Base-by-base conservation (phyloP, 2,113 vertebrate species). In the Coturnix japonica region DNA sequence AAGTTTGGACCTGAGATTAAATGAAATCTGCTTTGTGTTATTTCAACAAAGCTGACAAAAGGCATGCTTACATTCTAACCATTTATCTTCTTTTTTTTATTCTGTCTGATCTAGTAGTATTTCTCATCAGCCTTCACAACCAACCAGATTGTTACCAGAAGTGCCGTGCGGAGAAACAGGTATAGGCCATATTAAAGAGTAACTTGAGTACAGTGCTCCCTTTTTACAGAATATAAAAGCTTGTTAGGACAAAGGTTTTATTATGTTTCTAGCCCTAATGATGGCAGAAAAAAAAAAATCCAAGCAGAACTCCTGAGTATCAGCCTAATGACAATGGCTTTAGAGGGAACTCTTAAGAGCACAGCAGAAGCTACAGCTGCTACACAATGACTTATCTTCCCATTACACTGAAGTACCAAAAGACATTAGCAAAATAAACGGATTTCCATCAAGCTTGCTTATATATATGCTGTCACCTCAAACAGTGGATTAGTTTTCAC, bases 21-120 rank as follows among this genome's bases (percentile, higher is more conserved):
- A 77, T 6, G 4, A 56, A 43, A 65, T 60, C 2, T 47, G 7
- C 6, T 53, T n/a, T 51, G 14, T 31, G 3, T 9, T 39, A 18
- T 61, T 89, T 80, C 35, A 79, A 49, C 20, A 82, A 82, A 49
- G 39, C 49, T 57, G 7, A 81, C 19, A 33, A 88, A 71, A 79
- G 46, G 13, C 3, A 59, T 47, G 31, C 31, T 53, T 17, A 35
- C 31, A 13, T 35, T 88, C 39, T 47, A 73, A 20, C 2, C 3
- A 35, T 54, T 87, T 81, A 9, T 79, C 18, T 73, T 80, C 61
- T 13, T 77, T 47, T 22, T 87, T 47, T 22, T 87, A 37, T 37
- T 71, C 66, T 37, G 13, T 25, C 46, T 63, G 39, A 77, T 31
- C 33, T 56, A 64, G 28, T 47, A 81, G n/a, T 12, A 21, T 7